These are phyloP conservation scores for Aphodius granarius DNA, from an alignment of 2,888 invertebrate species.

Conservation along the genomic window DNA sequence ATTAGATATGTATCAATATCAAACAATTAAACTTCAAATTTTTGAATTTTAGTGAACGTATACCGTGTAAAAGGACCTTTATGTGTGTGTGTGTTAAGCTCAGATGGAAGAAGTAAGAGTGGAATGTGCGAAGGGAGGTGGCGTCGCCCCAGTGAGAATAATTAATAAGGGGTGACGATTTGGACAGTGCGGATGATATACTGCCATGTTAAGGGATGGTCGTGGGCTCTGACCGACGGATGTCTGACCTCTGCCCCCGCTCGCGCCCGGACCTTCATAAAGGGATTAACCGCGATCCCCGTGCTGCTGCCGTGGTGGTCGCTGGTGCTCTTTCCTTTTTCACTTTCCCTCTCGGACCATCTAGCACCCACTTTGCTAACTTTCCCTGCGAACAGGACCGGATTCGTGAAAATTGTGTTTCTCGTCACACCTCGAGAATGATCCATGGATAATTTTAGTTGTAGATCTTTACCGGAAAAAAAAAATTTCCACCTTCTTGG, in stretches of 20 bases:
- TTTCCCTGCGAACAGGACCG: background rate
- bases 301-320: background rate
- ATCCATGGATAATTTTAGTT: too few relatives aligned
- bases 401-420: background rate
- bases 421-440: too few relatives aligned
- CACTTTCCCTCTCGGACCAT: background rate
- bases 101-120: background rate
- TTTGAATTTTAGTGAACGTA: too few relatives aligned
- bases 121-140: background rate
- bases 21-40: too few relatives aligned
- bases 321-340: background rate
- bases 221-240: conserved; percentile 4
- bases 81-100: background rate
- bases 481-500: too few relatives aligned
- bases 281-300: conserved; percentile 8
- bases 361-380: background rate
- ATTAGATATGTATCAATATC: too few relatives aligned
- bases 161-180: conserved; percentile 15
- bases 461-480: too few relatives aligned
- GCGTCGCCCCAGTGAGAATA: background rate
- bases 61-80: background rate
- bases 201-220: conserved; percentile 12
- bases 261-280: conserved; percentile 2
- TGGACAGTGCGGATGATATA: conserved; percentile 13
- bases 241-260: conserved; percentile 7